A percentile compares a stretch with the other conserved stretches of the same genome.
phyloP scores from a whole-genome alignment of 2,888 invertebrate genomes.

The Malacosoma neustria region DNA sequence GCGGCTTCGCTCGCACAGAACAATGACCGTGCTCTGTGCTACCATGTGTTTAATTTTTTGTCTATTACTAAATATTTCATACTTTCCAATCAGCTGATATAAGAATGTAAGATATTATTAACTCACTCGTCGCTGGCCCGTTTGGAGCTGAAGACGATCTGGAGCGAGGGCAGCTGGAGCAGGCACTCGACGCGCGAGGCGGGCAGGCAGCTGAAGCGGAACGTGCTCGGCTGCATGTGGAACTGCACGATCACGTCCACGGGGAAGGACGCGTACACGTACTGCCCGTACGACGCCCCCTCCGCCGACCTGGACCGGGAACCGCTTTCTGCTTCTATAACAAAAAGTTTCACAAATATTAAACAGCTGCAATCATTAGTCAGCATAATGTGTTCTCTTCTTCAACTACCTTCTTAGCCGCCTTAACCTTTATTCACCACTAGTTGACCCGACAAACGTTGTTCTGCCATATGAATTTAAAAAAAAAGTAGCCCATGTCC shows the following conservation, averaged over 20 bases:
- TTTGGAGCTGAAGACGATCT: slow-evolving; percentile 97
- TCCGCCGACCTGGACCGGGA: slow-evolving; percentile 34
- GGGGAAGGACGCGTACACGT: slow-evolving; percentile 95
- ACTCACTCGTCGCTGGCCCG: slow-evolving; percentile 84
- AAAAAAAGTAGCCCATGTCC: too few species aligned
- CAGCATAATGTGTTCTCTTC: too few species aligned
- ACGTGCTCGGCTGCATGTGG: slow-evolving; percentile 97
- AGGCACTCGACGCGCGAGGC: slow-evolving; percentile 97
- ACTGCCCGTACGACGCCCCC: slow-evolving; percentile 81
- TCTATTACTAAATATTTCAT: too few species aligned
- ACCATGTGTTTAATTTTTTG: too few species aligned
- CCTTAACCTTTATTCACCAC: too few species aligned
- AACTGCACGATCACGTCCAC: slow-evolving; percentile 99
- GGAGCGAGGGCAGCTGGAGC: slow-evolving; percentile 95
- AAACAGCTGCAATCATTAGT: not conserved
- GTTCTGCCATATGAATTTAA: too few species aligned
- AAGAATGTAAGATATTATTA: too few species aligned
- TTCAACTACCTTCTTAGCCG: too few species aligned
- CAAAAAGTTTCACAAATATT: not conserved
- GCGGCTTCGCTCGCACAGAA: too few species aligned
- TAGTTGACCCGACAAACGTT: too few species aligned
- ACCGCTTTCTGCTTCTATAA: slow-evolving; percentile 46
- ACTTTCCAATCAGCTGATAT: too few species aligned
- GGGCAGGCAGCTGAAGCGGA: slow-evolving; percentile 96
- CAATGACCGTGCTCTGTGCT: too few species aligned